phyloP scores from a whole-genome alignment of 2,888 invertebrate genomes.

The Argynnis bischoffii region DNA sequence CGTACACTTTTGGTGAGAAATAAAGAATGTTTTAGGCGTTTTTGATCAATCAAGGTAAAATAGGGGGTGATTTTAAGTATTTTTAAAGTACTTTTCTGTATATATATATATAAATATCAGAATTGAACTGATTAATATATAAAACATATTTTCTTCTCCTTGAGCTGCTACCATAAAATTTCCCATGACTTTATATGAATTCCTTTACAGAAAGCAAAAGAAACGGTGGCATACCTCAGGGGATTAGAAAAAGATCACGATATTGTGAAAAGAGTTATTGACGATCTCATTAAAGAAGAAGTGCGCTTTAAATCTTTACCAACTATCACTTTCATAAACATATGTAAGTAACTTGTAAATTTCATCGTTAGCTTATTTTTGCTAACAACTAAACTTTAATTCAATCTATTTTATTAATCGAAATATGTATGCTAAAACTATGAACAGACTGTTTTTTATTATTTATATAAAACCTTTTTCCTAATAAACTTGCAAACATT shows the following conservation, averaged over 20 bases:
- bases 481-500: too few species aligned
- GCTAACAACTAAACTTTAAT: slow-evolving; percentile 39
- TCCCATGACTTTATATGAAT: not conserved
- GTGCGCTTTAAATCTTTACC: slow-evolving; percentile 54
- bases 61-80: too few species aligned
- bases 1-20: too few species aligned
- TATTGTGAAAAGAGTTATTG: slow-evolving; percentile 54
- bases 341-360: slow-evolving; percentile 52
- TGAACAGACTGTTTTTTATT: too few species aligned
- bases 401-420: not conserved
- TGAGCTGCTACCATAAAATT: not conserved
- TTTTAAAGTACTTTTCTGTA: too few species aligned
- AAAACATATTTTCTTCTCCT: too few species aligned
- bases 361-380: too few species aligned
- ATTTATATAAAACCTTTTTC: too few species aligned
- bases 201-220: slow-evolving; percentile 55
- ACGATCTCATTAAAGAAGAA: slow-evolving; percentile 56
- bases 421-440: not conserved
- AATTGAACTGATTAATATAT: too few species aligned
- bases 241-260: slow-evolving; percentile 54
- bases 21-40: too few species aligned
- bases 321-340: slow-evolving; percentile 50
- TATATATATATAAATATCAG: not conserved
- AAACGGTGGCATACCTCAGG: slow-evolving; percentile 52
- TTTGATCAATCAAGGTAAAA: too few species aligned